A percentile compares a stretch with the other conserved stretches of the same genome.
phyloP scores from a whole-genome alignment of 1,140 invertebrate species.

The Drosophila nannoptera region DNA sequence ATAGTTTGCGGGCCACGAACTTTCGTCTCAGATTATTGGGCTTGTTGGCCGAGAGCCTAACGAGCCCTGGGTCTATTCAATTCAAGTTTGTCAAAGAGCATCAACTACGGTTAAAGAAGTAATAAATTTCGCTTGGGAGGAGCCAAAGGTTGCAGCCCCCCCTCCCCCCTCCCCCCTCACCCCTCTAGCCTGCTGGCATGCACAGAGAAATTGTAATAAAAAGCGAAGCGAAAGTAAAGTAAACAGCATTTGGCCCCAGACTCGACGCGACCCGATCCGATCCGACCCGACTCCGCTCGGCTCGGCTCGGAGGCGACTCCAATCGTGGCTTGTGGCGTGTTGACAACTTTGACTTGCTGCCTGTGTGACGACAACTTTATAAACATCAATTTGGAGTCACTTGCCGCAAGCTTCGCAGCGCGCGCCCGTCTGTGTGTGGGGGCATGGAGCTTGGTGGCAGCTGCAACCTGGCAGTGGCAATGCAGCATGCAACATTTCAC shows the following conservation, averaged over 20 bases:
- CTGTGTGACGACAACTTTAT: conserved; percentile 51
- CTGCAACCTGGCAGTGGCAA: conserved; percentile 30
- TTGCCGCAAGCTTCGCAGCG: conserved; percentile 19
- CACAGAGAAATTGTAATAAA: conserved; percentile 45
- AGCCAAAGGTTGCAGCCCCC: conserved; percentile 19
- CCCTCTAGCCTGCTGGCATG: conserved; percentile 5
- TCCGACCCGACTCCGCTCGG: no score
- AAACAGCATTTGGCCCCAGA: conserved; percentile 44
- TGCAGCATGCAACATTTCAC: conserved; percentile 44
- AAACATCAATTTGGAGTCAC: conserved; percentile 50
- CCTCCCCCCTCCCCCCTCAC: background rate
- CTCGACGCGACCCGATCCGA: conserved; percentile 6
- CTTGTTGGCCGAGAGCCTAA: conserved; percentile 5
- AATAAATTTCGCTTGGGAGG: conserved; percentile 39
- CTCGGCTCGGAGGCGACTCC: no score
- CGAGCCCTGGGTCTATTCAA: conserved; percentile 29
- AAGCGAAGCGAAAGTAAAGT: conserved; percentile 48
- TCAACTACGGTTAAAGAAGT: conserved; percentile 41
- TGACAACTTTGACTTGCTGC: conserved; percentile 52
- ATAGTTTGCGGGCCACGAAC: conserved; percentile 21
- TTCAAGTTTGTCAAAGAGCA: conserved; percentile 46
- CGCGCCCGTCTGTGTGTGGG: background rate
- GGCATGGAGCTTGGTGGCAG: background rate
- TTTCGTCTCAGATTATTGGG: conserved; percentile 17
- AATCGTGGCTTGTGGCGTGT: conserved; percentile 49